Conservation (phyloP, 2,797 vertebrate genomes). For the Ptychadena robeensis region DNA sequence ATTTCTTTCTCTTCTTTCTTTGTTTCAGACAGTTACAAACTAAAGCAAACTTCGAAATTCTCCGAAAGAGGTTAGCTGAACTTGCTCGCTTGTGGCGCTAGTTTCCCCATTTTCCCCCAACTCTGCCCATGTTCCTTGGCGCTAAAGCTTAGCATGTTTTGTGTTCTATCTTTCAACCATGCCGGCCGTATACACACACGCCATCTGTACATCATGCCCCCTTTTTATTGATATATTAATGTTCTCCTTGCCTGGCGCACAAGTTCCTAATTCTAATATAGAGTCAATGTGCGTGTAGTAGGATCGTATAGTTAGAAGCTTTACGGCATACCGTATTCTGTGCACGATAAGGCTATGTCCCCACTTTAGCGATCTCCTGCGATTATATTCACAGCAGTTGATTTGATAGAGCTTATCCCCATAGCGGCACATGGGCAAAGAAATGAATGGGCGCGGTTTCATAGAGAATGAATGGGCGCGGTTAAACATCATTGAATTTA, state of each 20-base stretch:
- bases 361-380: too few relatives aligned
- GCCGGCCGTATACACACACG: slow-evolving; percentile 23
- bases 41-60: slow-evolving; percentile 99
- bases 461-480: too few relatives aligned
- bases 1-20: slow-evolving; percentile 81
- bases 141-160: slow-evolving; percentile 52
- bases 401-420: too few relatives aligned
- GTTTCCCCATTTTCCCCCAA: slow-evolving; percentile 72
- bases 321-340: neutral
- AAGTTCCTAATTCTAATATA: slow-evolving; percentile 7
- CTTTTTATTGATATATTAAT: slow-evolving; percentile 6
- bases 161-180: slow-evolving; percentile 27
- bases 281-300: neutral
- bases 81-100: slow-evolving; percentile 76
- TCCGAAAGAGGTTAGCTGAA: slow-evolving; percentile 95
- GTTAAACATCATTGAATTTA: too few relatives aligned
- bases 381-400: too few relatives aligned
- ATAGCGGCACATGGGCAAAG: too few relatives aligned
- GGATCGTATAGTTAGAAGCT: neutral
- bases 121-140: slow-evolving; percentile 37
- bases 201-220: slow-evolving; percentile 36
- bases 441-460: too few relatives aligned
- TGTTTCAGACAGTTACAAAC: slow-evolving; percentile 99
- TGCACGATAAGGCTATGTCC: too few relatives aligned
- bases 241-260: slow-evolving; percentile 12